Base-by-base conservation (phyloP, 2,797 vertebrate genomes). In the Typhlichthys eigenmanni region DNA sequence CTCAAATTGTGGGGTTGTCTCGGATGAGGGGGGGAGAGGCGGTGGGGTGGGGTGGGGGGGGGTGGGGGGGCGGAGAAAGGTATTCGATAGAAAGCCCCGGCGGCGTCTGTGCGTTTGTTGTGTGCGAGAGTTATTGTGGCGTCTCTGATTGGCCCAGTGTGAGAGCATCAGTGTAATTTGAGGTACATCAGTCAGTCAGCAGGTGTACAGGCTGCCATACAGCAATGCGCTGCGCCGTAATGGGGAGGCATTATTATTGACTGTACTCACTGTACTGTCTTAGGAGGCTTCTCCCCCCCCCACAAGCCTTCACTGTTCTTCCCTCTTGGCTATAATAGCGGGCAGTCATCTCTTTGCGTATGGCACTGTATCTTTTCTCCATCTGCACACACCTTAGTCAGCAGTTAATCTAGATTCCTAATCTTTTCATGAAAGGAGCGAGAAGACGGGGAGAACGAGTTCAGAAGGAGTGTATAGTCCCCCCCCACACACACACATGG, bases 201-300 rank as follows among this genome's bases (percentile, higher is more conserved):
- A 68, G 86, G 85, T 60, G 54, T 64, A 75, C 78, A 68, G 78
- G 63, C 74, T 64, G 72, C 72, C 45, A 19, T 19, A 67, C 71
- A 73, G 74, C 75, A 14, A 72, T 85, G 78, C 78, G 69, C 74
- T 19, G 48, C 43, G 70, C 79, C 88, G 80, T 88, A 91, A 89
- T 90, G 78, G 85, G 81, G 88, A 76, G 76, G 90, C 88, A 91
- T 92, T 87, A 87, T 89, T 92, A 92, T 91, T 87, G 91, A 91
- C 82, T 19, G 54, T 64, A 69, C 79, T 79, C 75, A 69, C 69
- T 71, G 83, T 74, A 58, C 62, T 59, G 76, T 74, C 77, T 76
- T 8, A 47, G 46, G 13, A 19, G 19, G 19, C 69, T 53, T 61
- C 73, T 50, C 67, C 62, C 69, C 59, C 55, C 52, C 56, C 58